A percentile compares a stretch with the other conserved stretches of the same genome.
Conservation (phyloP, 2,797 vertebrate species). For the Crocodylus rhombifer region DNA sequence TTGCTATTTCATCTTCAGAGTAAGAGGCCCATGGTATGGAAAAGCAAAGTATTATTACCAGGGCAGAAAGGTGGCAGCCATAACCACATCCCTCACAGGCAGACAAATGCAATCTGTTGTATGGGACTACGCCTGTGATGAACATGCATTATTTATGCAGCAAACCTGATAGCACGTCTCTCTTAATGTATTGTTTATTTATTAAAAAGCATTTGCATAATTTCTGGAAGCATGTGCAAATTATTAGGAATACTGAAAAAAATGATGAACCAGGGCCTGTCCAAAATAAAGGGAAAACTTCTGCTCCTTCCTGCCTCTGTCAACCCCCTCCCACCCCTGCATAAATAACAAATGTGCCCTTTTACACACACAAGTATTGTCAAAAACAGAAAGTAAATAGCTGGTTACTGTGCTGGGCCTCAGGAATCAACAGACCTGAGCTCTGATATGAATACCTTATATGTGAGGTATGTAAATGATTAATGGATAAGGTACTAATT, state of each 20-base stretch:
- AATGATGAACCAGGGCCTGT: neutral
- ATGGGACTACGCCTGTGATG: neutral
- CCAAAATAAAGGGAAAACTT: neutral
- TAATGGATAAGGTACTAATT: neutral
- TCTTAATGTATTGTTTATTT: constrained; percentile 12
- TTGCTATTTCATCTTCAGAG: neutral
- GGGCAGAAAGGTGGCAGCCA: neutral
- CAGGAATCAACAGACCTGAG: neutral
- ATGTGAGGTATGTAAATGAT: fast-evolving
- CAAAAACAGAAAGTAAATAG: neutral
- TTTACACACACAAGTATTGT: fast-evolving
- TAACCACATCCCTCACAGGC: neutral
- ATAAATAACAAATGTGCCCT: neutral
- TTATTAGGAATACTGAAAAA: neutral
- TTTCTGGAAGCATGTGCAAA: neutral
- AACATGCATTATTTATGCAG: neutral
- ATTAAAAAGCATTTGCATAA: neutral
- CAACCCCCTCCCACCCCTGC: neutral
- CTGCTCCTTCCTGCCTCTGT: too few species aligned
- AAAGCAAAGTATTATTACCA: neutral
- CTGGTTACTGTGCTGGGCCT: fast-evolving
- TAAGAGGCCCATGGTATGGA: neutral
- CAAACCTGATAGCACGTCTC: neutral
- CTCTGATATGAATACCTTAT: neutral
- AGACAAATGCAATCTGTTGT: neutral